Base-by-base conservation (phyloP, 2,797 vertebrate species). In the Silurus lanzhouensis region DNA sequence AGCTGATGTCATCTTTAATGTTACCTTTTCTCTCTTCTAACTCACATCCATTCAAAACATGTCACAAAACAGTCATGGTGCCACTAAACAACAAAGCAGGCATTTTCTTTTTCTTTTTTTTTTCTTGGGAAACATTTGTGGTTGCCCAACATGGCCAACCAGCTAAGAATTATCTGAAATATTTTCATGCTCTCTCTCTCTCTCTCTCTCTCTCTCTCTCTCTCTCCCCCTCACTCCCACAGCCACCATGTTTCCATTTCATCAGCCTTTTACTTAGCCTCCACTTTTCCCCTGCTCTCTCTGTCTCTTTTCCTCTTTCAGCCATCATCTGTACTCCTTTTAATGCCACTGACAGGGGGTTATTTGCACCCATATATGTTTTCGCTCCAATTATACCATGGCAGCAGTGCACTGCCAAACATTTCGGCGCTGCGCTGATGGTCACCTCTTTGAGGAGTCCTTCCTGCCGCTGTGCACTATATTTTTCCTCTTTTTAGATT, bases 361-460 rank as follows among this genome's bases (percentile, higher is more conserved):
- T 95, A 96, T 96, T 95, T 95, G 93, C 94, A 94, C 94, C 95
- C 94, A 96, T 95, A 95, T 96, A 96, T 94, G 94, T 95, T 95
- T 95, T 95, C 94, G 94, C 94, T 95, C 94, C 95, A 95, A 96
- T 96, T 95, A 95, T 94, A 94, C 91, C 91, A 92, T 94, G 93
- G 94, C 95, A 94, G 93, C 92, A 93, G 85, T 88, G 84, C 87
- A 90, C 90, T 88, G 90, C 88, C 91, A 91, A 92, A 92, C 89
- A 92, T 91, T 85, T 91, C 75, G 83, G 90, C 85, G 91, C 91
- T 91, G 93, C 91, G 92, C 92, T 94, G 94, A 95, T 92, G 95
- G 94, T 95, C 95, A 95, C 92, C 93, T 94, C 93, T 95, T 94
- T 94, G 94, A 95, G 93, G 93, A 94, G 93, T 95, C 93, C 94